These are phyloP conservation scores for Calliscelio sp. DNA, from an alignment of 2,888 invertebrate genomes.

Conservation along the genomic window DNA sequence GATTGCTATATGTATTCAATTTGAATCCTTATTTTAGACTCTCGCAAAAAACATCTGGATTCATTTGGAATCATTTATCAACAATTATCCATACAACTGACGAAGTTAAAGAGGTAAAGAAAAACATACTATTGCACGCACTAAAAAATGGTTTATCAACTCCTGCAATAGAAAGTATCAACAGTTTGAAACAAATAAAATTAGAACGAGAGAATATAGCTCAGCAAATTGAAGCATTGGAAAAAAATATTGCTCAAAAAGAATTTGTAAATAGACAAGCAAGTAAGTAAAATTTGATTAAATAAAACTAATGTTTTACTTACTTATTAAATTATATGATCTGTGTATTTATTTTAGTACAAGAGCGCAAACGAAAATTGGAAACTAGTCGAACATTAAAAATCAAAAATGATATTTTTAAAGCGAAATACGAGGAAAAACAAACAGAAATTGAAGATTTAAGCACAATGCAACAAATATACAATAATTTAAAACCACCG, in stretches of 20 bases:
- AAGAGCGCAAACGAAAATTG: conserved; percentile 76
- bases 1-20: too few relatives aligned
- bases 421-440: conserved; percentile 79
- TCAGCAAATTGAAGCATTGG: conserved; percentile 75
- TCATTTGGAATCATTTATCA: conserved; percentile 81
- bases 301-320: too few relatives aligned
- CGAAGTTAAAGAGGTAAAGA: conserved; percentile 76
- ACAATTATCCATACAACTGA: conserved; percentile 71
- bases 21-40: too few relatives aligned
- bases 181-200: conserved; percentile 74
- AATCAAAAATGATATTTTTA: conserved; percentile 77
- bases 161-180: conserved; percentile 73
- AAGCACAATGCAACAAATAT: conserved; percentile 80
- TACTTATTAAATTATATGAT: neutral
- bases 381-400: conserved; percentile 68
- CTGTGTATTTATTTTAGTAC: conserved; percentile 72
- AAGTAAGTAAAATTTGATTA: conserved; percentile 73
- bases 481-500: conserved; percentile 80
- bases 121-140: conserved; percentile 80
- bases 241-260: conserved; percentile 77
- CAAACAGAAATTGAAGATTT: conserved; percentile 78
- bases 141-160: conserved; percentile 75
- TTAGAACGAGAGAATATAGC: conserved; percentile 71
- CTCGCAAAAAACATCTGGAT: conserved; percentile 78
- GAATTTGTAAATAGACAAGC: conserved; percentile 79